These are phyloP conservation scores for Magallana angulata DNA, from an alignment of 1,140 invertebrate genomes.

Conservation along the genomic window DNA sequence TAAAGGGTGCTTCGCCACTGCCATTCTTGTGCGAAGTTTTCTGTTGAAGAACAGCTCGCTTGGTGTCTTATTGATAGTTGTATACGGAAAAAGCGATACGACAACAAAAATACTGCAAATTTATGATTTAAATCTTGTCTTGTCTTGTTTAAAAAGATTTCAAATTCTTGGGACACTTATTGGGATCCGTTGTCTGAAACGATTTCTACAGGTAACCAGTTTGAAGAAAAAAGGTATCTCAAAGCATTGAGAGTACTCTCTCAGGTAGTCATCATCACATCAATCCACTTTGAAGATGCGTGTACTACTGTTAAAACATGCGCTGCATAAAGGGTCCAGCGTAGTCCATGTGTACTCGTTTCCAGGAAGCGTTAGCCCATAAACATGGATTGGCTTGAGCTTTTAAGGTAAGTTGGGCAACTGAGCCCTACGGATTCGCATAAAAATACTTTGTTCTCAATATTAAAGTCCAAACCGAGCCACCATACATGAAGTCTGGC, in stretches of 20 bases:
- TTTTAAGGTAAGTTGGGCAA: conserved; percentile 67
- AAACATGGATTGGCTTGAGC: conserved; percentile 61
- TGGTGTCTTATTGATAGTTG: conserved; percentile 49
- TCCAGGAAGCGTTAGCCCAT: conserved; percentile 48
- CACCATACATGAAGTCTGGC: conserved; percentile 81
- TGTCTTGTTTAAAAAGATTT: conserved; percentile 60
- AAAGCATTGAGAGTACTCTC: conserved; percentile 57
- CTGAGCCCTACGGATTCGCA: conserved; percentile 71
- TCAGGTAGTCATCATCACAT: conserved; percentile 38
- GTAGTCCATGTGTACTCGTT: conserved; percentile 70
- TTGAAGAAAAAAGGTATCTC: conserved; percentile 69
- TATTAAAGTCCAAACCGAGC: conserved; percentile 80
- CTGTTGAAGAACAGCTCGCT: conserved; percentile 46
- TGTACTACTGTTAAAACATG: conserved; percentile 55
- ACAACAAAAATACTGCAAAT: conserved; percentile 44
- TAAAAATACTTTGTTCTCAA: conserved; percentile 76
- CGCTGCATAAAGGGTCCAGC: conserved; percentile 63
- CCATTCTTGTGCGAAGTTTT: conserved; percentile 40
- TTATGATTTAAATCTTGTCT: conserved; percentile 28
- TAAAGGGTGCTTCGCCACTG: conserved; percentile 37
- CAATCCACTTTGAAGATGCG: conserved; percentile 62
- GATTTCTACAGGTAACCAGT: conserved; percentile 72
- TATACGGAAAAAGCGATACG: conserved; percentile 41
- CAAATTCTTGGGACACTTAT: conserved; percentile 71
- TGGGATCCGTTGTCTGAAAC: conserved; percentile 76